Percentiles rank a stretch among this genome's conserved stretches.
Conservation (phyloP, 2,113 vertebrate species). For the Plestiodon gilberti region DNA sequence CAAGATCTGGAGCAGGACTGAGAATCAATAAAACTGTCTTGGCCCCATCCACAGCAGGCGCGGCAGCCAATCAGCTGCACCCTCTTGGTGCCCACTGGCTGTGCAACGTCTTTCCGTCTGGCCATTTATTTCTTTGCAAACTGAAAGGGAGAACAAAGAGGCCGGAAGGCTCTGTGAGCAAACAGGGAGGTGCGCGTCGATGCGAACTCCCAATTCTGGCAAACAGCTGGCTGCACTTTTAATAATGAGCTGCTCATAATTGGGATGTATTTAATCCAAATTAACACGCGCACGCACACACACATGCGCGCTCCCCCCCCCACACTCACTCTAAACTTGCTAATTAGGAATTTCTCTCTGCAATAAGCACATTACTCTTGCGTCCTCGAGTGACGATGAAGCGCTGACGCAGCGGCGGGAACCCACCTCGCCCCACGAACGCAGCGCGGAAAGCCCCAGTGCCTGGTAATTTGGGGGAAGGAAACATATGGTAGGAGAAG, state of each 20-base stretch:
- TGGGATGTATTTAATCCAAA: conserved; percentile 67
- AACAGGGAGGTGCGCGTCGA: conserved; percentile 43
- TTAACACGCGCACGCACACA: conserved; percentile 41
- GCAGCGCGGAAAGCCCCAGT: conserved; percentile 62
- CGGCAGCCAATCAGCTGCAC: conserved; percentile 12
- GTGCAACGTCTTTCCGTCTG: background rate
- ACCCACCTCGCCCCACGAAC: conserved; percentile 44
- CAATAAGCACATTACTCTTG: conserved; percentile 65
- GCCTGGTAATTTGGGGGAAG: conserved; percentile 71
- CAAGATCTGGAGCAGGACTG: no score
- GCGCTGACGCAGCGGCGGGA: conserved; percentile 61
- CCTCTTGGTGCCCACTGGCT: fast-evolving
- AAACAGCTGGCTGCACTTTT: conserved; percentile 68
- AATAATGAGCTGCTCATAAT: conserved; percentile 71
- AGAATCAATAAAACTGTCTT: no score
- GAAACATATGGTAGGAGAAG: conserved; percentile 78
- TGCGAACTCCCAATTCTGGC: conserved; percentile 49
- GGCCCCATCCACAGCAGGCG: no score
- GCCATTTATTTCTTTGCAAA: background rate
- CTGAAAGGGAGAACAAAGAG: conserved; percentile 13
- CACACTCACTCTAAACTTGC: conserved; percentile 62
- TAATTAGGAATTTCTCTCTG: conserved; percentile 72
- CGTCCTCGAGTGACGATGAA: conserved; percentile 53
- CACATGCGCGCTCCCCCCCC: background rate
- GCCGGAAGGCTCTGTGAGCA: conserved; percentile 19